Evolutionary conservation across 2,888 invertebrate genomes (phyloP), one percentile per base, ranked within the genome.

Genomic region (Acronicta psi): DNA sequence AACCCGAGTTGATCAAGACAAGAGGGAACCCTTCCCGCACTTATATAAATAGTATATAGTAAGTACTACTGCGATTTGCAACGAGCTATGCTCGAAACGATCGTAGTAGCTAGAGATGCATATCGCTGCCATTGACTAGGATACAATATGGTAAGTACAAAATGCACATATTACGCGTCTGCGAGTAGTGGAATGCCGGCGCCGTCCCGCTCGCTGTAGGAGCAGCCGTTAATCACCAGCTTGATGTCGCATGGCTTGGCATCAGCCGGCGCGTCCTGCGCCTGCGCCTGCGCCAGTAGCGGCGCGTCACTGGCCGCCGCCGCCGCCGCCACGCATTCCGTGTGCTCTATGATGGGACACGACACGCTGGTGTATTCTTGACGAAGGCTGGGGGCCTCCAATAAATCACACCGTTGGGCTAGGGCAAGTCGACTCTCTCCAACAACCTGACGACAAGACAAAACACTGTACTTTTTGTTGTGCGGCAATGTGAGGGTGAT

Each of bases 321-420:
- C 10, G 67, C 36, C 9, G 68, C 43, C 2, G 61, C 67, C 49
- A 54, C 49, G 25, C 79, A 75, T 49, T 89, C 91, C 0, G 88
- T 80, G 66, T 91, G 91, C 80, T 96, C 96, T 54, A 96, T 96
- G 83, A 96, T 96, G 0, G 96, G 97, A 78, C 96, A 97, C 6
- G 97, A 96, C 18, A 96, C 95, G 80, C 96, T 96, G 1, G 96
- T 86, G 80, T 89, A 88, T 70, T 93, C 92, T 54, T 91, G 90
- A 2, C 94, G 90, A 42, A 92, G 92, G 57, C 91, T 92, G 10
- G 94, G 92, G 2, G 95, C 93, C 70, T 93, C 94, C 61, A 95
- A 85, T 9, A 93, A 79, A 52, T 93, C 90, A 17, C 91, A 89
- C 53, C 94, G 94, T 8, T 93, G 88, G 0, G 91, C 84, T 6